Evolutionary conservation across 2,797 vertebrate species (phyloP).

Genomic region (Tragelaphus oryx): DNA sequence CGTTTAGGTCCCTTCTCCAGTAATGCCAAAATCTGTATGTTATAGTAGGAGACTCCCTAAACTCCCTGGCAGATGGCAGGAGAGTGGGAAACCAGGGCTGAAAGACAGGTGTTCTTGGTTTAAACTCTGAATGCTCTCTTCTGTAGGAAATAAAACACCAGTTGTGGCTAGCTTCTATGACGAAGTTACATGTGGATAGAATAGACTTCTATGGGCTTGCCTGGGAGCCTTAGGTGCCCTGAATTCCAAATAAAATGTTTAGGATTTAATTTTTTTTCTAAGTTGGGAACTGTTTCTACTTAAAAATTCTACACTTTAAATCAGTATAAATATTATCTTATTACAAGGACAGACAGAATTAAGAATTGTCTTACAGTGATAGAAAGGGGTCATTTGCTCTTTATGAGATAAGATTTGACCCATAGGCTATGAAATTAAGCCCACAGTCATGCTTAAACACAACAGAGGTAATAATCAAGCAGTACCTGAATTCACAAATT

Average conservation of each 20-base stretch:
- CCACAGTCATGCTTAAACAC: neutral
- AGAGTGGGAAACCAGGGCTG: neutral
- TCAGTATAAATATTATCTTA: neutral
- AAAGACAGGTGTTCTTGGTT: neutral
- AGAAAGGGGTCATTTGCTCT: neutral
- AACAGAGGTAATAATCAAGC: neutral
- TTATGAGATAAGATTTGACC: neutral
- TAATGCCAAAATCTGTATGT: neutral
- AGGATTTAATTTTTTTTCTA: neutral
- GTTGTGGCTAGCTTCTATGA: neutral
- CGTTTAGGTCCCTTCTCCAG: neutral
- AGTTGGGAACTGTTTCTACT: neutral
- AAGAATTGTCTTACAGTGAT: neutral
- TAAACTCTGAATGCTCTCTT: neutral
- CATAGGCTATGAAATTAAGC: neutral
- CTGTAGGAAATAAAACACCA: neutral
- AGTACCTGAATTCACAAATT: neutral
- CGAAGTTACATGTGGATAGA: neutral
- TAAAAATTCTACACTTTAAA: neutral
- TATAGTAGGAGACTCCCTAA: neutral
- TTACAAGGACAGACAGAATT: conserved; percentile 3
- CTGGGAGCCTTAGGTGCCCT: neutral
- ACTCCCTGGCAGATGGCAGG: neutral
- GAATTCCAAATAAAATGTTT: conserved; percentile 9
- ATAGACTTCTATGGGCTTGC: neutral